A percentile compares a stretch with the other conserved stretches of the same genome.
phyloP scores from a whole-genome alignment of 2,113 vertebrate species.

The Carassius gibelio region DNA sequence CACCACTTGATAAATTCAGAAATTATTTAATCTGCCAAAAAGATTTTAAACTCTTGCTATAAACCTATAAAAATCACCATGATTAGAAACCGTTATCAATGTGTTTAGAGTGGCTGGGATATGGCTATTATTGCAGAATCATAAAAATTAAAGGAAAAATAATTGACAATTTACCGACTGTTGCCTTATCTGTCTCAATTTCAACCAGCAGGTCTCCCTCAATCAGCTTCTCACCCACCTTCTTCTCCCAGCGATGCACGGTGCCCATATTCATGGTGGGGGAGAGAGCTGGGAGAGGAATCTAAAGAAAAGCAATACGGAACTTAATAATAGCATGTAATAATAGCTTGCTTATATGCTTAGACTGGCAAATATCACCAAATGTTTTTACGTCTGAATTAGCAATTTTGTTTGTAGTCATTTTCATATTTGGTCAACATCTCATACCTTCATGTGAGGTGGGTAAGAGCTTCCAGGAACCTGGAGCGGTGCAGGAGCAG shows the following conservation, averaged over 20 bases:
- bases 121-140: too few species aligned
- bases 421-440: background rate
- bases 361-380: background rate
- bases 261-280: conserved; percentile 99
- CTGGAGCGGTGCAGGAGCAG: conserved; percentile 69
- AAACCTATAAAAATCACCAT: too few species aligned
- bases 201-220: conserved; percentile 97
- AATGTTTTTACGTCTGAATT: background rate
- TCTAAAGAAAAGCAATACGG: conserved; percentile 68
- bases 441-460: conserved; percentile 88
- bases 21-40: too few species aligned
- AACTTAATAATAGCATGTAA: background rate
- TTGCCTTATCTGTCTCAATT: conserved; percentile 98
- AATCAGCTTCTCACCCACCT: conserved; percentile 92
- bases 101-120: background rate
- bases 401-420: background rate
- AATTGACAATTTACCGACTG: conserved; percentile 83
- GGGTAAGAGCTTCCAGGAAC: conserved; percentile 94
- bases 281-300: conserved; percentile 91
- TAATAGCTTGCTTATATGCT: conserved; percentile 2
- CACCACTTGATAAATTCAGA: too few species aligned
- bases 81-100: background rate
- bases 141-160: background rate
- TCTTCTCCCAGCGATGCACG: conserved; percentile 99
- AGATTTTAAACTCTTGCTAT: too few species aligned